A percentile compares a stretch with the other conserved stretches of the same genome.
phyloP scores from a whole-genome alignment of 2,888 invertebrate species.

The Plutella xylostella region DNA sequence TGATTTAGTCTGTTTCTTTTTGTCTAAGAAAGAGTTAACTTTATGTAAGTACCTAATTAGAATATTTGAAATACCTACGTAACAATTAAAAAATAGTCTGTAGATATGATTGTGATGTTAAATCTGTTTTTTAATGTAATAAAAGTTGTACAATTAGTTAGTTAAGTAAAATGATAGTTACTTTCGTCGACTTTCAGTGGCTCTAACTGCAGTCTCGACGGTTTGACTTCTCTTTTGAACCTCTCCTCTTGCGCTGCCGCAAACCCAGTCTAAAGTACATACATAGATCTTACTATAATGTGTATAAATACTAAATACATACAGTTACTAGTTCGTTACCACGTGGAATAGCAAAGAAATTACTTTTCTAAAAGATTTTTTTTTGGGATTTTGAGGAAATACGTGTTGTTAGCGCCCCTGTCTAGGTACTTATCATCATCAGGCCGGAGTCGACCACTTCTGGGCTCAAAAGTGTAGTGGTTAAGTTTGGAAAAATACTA shows the following conservation, averaged over 20 bases:
- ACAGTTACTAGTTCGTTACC: too few species aligned
- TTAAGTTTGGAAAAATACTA: neutral
- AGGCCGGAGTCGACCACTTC: neutral
- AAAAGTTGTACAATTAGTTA: too few species aligned
- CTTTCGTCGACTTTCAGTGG: conserved; percentile 33
- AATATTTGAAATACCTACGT: too few species aligned
- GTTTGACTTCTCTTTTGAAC: conserved; percentile 38
- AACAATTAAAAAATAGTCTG: too few species aligned
- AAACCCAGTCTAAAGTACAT: conserved; percentile 69
- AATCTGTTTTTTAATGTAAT: too few species aligned
- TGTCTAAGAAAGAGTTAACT: neutral
- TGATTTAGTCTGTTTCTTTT: conserved; percentile 15
- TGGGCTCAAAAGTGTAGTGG: neutral
- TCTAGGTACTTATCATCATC: too few species aligned
- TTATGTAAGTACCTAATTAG: neutral
- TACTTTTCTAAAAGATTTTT: too few species aligned
- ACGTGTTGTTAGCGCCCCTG: neutral
- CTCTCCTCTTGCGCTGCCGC: conserved; percentile 52
- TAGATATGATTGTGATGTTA: too few species aligned
- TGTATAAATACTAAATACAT: neutral
- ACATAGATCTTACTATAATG: conserved; percentile 4
- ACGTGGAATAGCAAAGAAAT: too few species aligned
- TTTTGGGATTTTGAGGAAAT: neutral
- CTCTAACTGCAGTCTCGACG: conserved; percentile 30
- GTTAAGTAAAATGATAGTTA: too few species aligned